Evolutionary conservation across 1,140 invertebrate genomes (phyloP), one percentile per base, ranked within the genome.

Genomic region (Chironomus tepperi): DNA sequence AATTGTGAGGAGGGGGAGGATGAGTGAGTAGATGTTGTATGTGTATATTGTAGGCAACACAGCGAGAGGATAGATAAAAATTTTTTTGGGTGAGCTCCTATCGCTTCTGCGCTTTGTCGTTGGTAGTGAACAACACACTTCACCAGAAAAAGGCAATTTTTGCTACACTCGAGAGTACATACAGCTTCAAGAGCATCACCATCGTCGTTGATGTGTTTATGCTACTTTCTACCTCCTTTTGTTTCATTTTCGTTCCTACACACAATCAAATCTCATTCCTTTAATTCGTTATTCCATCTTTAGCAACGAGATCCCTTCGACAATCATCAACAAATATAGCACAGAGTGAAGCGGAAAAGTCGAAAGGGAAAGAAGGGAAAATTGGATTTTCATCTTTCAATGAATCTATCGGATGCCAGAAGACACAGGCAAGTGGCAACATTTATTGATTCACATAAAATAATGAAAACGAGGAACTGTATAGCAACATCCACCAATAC

Each of bases 31-130:
- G 65, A 70, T 10, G 65, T 70, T 70, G 16, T 70, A 34, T 34
- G 24, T 34, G 24, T 34, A 34, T 34, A 34, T 34, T 34, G 24
- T 34, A 34, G 24, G 24, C 24, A 57, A 57, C 47, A 12, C 47
- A 57, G 47, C 12, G n/a, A 57, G 12, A n/a, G 12, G n/a, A 15
- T 15, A 12, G 47, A n/a, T n/a, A 57, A 15, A 57, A n/a, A 57
- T 57, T 57, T 70, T n/a, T 70, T 70, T 67, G 64, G 65, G 65
- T 70, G 65, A 70, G 16, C 65, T 70, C 65, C 18, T 15, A 16
- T 2, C 19, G 65, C 65, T 70, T 70, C 65, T 70, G 65, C 65
- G 65, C 65, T 18, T 70, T 70, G 7, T 21, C 16, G 9, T 57
- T n/a, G 47, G 47, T 15, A 57, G 47, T 57, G 24, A 34, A 34